Evolutionary conservation across 2,113 vertebrate genomes (phyloP).

Genomic region (Sclerurus mexicanus): DNA sequence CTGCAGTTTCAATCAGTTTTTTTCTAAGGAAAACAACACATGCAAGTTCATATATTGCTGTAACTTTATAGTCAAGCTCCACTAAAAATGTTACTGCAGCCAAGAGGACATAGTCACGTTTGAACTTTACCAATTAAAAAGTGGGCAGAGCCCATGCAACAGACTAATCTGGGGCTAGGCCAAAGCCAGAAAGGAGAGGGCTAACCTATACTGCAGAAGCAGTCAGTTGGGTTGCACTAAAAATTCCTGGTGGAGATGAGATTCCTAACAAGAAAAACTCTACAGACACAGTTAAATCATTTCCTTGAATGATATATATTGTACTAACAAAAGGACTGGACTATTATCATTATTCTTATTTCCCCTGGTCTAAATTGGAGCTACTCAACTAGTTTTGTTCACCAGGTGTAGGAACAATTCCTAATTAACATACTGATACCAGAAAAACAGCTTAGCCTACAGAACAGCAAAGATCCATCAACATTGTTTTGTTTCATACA

Average conservation of each 20-base stretch:
- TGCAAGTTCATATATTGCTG: neutral
- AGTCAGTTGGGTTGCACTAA: neutral
- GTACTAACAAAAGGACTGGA: neutral
- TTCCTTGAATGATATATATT: neutral
- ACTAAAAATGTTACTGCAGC: neutral
- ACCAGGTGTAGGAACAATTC: neutral
- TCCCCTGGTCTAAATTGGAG: neutral
- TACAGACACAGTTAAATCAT: neutral
- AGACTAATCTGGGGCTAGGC: neutral
- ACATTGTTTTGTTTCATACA: too few species aligned
- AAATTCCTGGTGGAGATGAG: neutral
- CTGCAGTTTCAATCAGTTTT: neutral
- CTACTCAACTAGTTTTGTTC: neutral
- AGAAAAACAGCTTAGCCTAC: neutral
- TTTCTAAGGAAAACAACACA: neutral
- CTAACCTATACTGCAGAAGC: neutral
- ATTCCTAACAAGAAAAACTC: neutral
- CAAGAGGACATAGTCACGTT: neutral
- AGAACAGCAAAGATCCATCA: neutral
- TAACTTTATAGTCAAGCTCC: neutral
- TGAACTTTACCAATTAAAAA: neutral
- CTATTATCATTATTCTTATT: neutral
- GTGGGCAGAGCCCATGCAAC: neutral
- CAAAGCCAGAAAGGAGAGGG: neutral
- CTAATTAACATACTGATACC: neutral